phyloP scores from a whole-genome alignment of 2,113 vertebrate species.

The Trichechus manatus region DNA sequence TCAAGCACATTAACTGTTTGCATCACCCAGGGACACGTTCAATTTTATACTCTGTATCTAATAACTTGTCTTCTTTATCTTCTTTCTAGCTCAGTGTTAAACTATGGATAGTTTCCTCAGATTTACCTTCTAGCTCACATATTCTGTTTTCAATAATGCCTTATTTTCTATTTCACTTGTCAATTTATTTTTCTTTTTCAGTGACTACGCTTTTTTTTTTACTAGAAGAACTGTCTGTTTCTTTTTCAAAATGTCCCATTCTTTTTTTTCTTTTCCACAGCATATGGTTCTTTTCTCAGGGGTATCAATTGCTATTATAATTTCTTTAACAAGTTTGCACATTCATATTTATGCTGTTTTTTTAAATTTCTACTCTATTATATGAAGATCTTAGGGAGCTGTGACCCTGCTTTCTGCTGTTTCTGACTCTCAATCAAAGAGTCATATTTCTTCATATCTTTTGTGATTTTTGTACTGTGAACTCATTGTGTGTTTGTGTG shows the following conservation, averaged over 20 bases:
- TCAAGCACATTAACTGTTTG: background rate
- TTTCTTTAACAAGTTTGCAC: background rate
- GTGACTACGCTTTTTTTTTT: background rate
- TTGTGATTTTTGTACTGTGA: background rate
- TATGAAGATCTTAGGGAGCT: background rate
- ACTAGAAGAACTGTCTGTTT: background rate
- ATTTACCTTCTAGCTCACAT: background rate
- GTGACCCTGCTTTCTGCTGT: background rate
- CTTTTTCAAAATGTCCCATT: background rate
- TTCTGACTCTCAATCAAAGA: background rate
- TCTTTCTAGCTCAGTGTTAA: background rate
- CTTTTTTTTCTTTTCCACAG: background rate
- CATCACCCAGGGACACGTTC: background rate
- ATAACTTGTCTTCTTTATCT: background rate
- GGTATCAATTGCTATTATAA: background rate
- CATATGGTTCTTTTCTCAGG: background rate
- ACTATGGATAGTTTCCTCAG: too few relatives aligned
- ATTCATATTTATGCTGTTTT: background rate
- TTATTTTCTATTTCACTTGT: background rate
- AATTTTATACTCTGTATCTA: background rate
- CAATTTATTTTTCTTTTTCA: background rate
- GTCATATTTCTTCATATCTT: background rate
- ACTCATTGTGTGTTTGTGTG: background rate
- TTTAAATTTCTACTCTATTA: background rate
- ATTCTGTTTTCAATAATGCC: background rate